A percentile compares a stretch with the other conserved stretches of the same genome.
Conservation (phyloP, 2,113 vertebrate genomes). For the Litocranius walleri region DNA sequence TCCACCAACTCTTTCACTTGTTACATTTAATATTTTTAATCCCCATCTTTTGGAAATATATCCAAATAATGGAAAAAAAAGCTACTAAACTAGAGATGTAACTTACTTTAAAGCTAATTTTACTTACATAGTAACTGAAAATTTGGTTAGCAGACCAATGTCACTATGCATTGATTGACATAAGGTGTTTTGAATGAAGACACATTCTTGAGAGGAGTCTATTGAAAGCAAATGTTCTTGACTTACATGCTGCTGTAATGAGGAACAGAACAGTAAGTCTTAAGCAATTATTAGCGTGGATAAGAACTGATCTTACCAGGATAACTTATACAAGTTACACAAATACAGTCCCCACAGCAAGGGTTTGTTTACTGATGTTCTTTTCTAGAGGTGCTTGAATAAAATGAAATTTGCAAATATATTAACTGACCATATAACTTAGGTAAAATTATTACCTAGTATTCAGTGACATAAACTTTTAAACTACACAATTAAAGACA, state of each 20-base stretch:
- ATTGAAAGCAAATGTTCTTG: not conserved
- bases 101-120: slow-evolving; percentile 32
- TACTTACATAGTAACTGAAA: not conserved
- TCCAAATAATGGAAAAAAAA: not conserved
- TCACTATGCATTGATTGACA: not conserved
- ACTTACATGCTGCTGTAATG: not conserved
- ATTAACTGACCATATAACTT: not conserved
- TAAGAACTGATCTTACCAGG: not conserved
- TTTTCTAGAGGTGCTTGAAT: not conserved
- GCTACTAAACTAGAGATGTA: not conserved
- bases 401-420: not conserved
- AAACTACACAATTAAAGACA: not conserved
- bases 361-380: not conserved
- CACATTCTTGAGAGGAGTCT: not conserved
- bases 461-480: not conserved
- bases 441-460: not conserved
- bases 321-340: not conserved
- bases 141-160: not conserved
- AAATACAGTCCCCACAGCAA: not conserved
- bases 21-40: not conserved
- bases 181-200: not conserved
- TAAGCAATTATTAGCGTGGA: not conserved
- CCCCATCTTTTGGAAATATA: not conserved
- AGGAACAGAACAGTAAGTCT: slow-evolving; percentile 62
- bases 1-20: not conserved